Conservation (phyloP, 2,113 vertebrate species). For the Crotophaga sulcirostris region DNA sequence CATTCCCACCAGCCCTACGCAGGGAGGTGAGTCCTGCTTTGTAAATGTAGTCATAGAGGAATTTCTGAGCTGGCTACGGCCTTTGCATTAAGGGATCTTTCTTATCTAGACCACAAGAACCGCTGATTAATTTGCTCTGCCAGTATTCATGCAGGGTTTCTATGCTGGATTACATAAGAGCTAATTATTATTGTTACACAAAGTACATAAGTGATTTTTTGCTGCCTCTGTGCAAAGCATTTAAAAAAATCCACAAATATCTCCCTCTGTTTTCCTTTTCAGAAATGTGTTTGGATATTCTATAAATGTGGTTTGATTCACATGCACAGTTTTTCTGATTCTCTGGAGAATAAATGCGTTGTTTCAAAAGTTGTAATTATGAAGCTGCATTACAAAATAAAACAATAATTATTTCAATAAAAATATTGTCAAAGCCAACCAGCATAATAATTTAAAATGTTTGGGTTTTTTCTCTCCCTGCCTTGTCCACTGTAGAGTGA, state of each 20-base stretch:
- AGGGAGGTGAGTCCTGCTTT: not conserved
- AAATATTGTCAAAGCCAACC: conserved; percentile 44
- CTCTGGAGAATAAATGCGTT: not conserved
- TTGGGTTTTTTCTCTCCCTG: not conserved
- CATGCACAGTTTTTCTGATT: not conserved
- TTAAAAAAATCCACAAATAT: not conserved
- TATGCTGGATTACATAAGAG: not conserved
- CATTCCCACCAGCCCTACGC: not conserved
- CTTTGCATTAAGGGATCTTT: not conserved
- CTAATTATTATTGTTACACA: not conserved
- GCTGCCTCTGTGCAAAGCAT: not conserved
- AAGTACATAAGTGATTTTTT: not conserved
- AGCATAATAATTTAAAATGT: not conserved
- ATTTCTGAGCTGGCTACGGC: not conserved
- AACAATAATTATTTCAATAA: conserved; percentile 28
- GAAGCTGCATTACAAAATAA: not conserved
- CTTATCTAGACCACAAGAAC: not conserved
- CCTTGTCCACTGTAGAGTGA: not conserved
- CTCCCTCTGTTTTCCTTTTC: not conserved
- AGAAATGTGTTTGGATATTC: not conserved
- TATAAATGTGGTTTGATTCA: not conserved
- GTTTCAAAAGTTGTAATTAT: conserved; percentile 28
- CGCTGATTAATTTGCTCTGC: not conserved
- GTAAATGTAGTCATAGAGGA: not conserved
- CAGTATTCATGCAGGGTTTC: not conserved